Base-by-base conservation (phyloP, 2,888 invertebrate genomes). In the Heliconius erato region DNA sequence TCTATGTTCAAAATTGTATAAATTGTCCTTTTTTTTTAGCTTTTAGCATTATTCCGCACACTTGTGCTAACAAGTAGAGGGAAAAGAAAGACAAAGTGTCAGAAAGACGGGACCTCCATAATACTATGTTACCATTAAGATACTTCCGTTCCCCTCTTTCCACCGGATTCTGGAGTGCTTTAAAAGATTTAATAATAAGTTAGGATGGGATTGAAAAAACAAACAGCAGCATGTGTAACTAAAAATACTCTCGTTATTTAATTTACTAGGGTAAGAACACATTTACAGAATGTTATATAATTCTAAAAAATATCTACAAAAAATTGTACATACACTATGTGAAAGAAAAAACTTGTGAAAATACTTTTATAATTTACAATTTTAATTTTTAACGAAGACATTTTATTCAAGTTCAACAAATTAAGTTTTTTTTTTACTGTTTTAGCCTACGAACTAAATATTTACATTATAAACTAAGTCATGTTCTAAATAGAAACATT, bases 221-320 rank as follows among this genome's bases (percentile, higher is more conserved):
- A 90, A 93, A 94, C 91, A 91, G 86, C 89, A 82, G 86, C 87
- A 88, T 93, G 91, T 94, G 94, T 96, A 96, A 96, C 96, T 96
- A 96, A 96, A 71, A 96, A 96, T 96, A 96, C 95, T 95, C 91
- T 95, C 94, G 93, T 96, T 96, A 96, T 96, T 96, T 96, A 96
- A 96, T 96, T 96, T 96, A 96, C 95, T 96, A 96, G 89, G 91
- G 92, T 96, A 96, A 96, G 96, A 96, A 96, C 96, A 96, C 96
- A 96, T 96, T 95, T 96, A 96, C 96, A 96, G 93, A 95, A 95
- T 96, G 96, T 96, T 96, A 96, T 54, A 94, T 94, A 92, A 26
- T 92, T 91, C 95, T 95, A 94, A 94, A 93, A 90, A 93, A 91
- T 96, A 95, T 96, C 95, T 96, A 96, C 95, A 95, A 94, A 94